phyloP scores from a whole-genome alignment of 2,113 vertebrate genomes.

The Cyprinodon brontotheroides region DNA sequence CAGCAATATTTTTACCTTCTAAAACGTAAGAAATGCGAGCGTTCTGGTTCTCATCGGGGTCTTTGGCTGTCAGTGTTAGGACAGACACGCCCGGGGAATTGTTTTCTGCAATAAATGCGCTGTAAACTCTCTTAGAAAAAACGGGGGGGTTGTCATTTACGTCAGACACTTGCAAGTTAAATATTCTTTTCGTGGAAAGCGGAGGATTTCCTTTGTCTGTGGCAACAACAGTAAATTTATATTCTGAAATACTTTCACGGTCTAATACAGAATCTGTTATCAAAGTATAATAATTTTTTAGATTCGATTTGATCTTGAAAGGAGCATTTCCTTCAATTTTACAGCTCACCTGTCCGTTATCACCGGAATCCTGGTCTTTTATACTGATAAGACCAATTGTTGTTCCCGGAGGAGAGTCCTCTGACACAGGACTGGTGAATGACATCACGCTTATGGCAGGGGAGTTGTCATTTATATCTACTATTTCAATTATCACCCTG shows the following conservation, averaged over 20 bases:
- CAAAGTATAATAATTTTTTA: slow-evolving; percentile 63
- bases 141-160: slow-evolving; percentile 48
- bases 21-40: slow-evolving; percentile 55
- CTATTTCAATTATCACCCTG: slow-evolving; percentile 63
- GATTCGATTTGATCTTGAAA: slow-evolving; percentile 54
- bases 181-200: slow-evolving; percentile 10
- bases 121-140: slow-evolving; percentile 12
- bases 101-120: slow-evolving; percentile 40
- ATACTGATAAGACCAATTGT: slow-evolving; percentile 58
- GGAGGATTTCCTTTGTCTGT: slow-evolving; percentile 22
- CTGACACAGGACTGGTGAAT: slow-evolving; percentile 41
- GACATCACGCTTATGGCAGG: slow-evolving; percentile 62
- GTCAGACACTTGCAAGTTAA: slow-evolving; percentile 46
- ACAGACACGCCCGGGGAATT: slow-evolving; percentile 31
- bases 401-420: slow-evolving; percentile 45
- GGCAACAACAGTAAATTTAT: slow-evolving; percentile 48
- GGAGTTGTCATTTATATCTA: slow-evolving; percentile 66
- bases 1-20: slow-evolving; percentile 43
- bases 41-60: slow-evolving; percentile 52
- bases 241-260: slow-evolving; percentile 33
- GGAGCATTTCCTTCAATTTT: slow-evolving; percentile 39
- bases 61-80: slow-evolving; percentile 19
- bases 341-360: slow-evolving; percentile 59
- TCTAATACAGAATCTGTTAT: slow-evolving; percentile 49
- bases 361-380: slow-evolving; percentile 63